A percentile compares a stretch with the other conserved stretches of the same genome.
Evolutionary conservation across 2,888 invertebrate genomes (phyloP).

Genomic region (Oscheius sp.): DNA sequence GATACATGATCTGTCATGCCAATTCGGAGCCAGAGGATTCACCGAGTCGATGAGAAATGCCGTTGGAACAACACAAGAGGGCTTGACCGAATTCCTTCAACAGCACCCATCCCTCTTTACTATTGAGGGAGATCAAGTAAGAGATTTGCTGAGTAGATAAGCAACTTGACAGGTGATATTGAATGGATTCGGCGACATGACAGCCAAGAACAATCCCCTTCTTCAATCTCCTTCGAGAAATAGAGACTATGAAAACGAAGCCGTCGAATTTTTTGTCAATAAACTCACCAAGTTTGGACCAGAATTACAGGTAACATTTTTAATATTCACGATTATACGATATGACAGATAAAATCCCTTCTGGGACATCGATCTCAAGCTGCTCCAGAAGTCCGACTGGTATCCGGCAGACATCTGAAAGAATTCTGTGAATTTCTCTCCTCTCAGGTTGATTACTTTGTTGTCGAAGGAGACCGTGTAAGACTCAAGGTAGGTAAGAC

Average conservation of each 20-base stretch:
- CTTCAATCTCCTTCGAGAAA: constrained; percentile 53
- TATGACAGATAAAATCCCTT: constrained; percentile 82
- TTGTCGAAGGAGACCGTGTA: constrained; percentile 75
- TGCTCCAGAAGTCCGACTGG: constrained; percentile 93
- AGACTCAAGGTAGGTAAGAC: constrained; percentile 53
- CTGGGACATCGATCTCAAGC: constrained; percentile 91
- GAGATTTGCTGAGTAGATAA: neutral
- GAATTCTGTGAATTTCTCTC: constrained; percentile 89
- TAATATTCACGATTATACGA: neutral
- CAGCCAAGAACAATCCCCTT: constrained; percentile 68
- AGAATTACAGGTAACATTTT: constrained; percentile 80
- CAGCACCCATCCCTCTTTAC: constrained; percentile 86
- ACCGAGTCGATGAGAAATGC: constrained; percentile 95
- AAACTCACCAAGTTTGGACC: constrained; percentile 94
- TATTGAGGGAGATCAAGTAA: constrained; percentile 83
- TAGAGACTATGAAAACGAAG: constrained; percentile 88
- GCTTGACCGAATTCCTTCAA: constrained; percentile 90
- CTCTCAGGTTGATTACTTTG: constrained; percentile 85
- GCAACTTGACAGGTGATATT: constrained; percentile 55
- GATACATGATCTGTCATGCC: constrained; percentile 87
- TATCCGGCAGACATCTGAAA: constrained; percentile 90
- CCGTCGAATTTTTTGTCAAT: constrained; percentile 94
- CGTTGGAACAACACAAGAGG: constrained; percentile 70
- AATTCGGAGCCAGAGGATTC: constrained; percentile 98
- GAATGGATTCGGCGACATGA: constrained; percentile 70